Percentiles rank a stretch among this genome's conserved stretches.
These are phyloP conservation scores for Cyrtodaria siliqua DNA, from an alignment of 2,888 invertebrate species.

Conservation along the genomic window DNA sequence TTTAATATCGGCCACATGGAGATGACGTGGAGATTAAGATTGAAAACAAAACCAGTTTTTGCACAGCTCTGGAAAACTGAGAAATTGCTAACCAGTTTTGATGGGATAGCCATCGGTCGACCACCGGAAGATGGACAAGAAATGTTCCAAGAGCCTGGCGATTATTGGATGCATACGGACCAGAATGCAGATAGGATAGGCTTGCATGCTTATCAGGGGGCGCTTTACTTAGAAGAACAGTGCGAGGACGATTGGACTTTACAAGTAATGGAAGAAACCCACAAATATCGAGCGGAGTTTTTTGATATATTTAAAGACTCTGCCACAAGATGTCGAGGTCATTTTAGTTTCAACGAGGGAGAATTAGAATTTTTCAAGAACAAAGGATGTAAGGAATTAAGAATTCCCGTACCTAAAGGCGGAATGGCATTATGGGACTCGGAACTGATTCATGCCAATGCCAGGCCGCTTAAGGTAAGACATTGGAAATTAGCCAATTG, in stretches of 20 bases:
- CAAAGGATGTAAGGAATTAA: slow-evolving; percentile 41
- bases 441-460: slow-evolving; percentile 66
- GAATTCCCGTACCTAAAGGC: slow-evolving; percentile 68
- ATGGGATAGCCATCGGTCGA: slow-evolving; percentile 69
- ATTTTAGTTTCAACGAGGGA: slow-evolving; percentile 32
- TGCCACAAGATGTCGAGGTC: slow-evolving; percentile 33
- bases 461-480: slow-evolving; percentile 50
- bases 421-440: slow-evolving; percentile 75
- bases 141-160: slow-evolving; percentile 25
- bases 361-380: slow-evolving; percentile 48
- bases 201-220: slow-evolving; percentile 70
- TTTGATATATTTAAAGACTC: slow-evolving; percentile 51
- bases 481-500: too few species aligned
- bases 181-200: slow-evolving; percentile 54
- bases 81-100: slow-evolving; percentile 73
- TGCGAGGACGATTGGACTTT: slow-evolving; percentile 59
- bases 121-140: slow-evolving; percentile 69
- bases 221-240: slow-evolving; percentile 65
- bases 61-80: slow-evolving; percentile 71
- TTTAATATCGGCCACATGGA: slow-evolving; percentile 69
- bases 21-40: slow-evolving; percentile 66
- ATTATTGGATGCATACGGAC: slow-evolving; percentile 58
- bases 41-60: slow-evolving; percentile 68
- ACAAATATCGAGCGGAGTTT: too few species aligned
- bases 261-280: slow-evolving; percentile 60